Conservation (phyloP, 2,888 invertebrate species). For the Litoditis marina region DNA sequence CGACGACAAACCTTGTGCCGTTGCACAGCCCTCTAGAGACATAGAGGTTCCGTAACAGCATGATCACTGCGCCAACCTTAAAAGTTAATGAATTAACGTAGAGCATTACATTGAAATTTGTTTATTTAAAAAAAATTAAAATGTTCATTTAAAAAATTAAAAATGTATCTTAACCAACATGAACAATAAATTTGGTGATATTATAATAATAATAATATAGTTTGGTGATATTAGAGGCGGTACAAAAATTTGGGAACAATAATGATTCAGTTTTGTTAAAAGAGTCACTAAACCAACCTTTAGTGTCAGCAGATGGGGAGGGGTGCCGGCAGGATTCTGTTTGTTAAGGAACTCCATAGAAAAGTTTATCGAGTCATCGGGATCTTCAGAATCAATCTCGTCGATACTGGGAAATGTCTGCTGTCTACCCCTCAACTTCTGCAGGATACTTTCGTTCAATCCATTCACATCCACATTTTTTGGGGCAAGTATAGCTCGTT, state of each 20-base stretch:
- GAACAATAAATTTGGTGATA: too few species aligned
- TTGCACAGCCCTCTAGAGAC: neutral
- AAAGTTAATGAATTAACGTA: too few species aligned
- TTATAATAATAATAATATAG: too few species aligned
- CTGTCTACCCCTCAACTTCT: neutral
- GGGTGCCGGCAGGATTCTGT: slow-evolving; percentile 16
- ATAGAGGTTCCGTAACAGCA: slow-evolving; percentile 1
- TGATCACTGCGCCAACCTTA: slow-evolving; percentile 1
- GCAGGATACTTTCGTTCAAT: slow-evolving; percentile 17
- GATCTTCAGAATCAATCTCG: neutral
- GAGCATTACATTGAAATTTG: too few species aligned
- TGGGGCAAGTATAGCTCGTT: slow-evolving; percentile 15
- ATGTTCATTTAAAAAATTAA: too few species aligned
- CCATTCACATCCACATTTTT: slow-evolving; percentile 10
- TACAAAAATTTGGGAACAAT: too few species aligned
- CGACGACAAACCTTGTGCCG: neutral
- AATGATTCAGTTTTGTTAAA: too few species aligned
- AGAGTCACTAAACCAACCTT: too few species aligned
- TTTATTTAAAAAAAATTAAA: too few species aligned
- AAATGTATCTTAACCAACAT: too few species aligned
- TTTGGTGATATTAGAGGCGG: too few species aligned
- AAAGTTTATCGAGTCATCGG: slow-evolving; percentile 1
- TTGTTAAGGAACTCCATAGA: slow-evolving; percentile 12
- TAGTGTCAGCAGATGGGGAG: slow-evolving; percentile 12
- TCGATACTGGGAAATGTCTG: neutral